Conservation (phyloP, 2,888 invertebrate species). For the Ochropleura plecta region DNA sequence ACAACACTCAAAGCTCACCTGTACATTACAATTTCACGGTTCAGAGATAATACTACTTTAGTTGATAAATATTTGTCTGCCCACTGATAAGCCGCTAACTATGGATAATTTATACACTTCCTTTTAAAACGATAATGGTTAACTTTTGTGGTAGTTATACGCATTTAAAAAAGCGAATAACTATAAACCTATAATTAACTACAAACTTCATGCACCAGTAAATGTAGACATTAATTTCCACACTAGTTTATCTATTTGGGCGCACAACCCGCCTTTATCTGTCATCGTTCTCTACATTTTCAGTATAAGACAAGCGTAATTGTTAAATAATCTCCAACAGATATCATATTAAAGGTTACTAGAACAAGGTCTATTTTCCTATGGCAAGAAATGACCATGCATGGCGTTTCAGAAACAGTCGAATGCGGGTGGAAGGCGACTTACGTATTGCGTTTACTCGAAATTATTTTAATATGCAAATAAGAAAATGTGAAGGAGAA, state of each 20-base stretch:
- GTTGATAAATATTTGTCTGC: conserved; percentile 85
- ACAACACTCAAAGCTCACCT: conserved; percentile 67
- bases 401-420: conserved; percentile 73
- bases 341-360: conserved; percentile 73
- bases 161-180: conserved; percentile 87
- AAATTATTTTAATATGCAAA: conserved; percentile 91
- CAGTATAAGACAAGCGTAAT: conserved; percentile 79
- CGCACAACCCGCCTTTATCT: conserved; percentile 90
- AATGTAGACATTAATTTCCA: conserved; percentile 91
- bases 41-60: conserved; percentile 79
- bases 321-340: conserved; percentile 65
- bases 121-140: conserved; percentile 88
- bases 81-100: conserved; percentile 82
- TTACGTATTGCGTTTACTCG: conserved; percentile 89
- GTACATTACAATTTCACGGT: conserved; percentile 81
- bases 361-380: conserved; percentile 78
- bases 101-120: conserved; percentile 87
- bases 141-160: conserved; percentile 87
- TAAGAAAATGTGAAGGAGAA: conserved; percentile 90
- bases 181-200: conserved; percentile 90
- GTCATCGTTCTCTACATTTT: conserved; percentile 85
- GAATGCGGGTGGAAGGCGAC: conserved; percentile 82
- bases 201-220: conserved; percentile 91
- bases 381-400: conserved; percentile 68
- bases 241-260: conserved; percentile 91